Base-by-base conservation (phyloP, 64 coral and sea anemone species). In the Montipora capricornis region DNA sequence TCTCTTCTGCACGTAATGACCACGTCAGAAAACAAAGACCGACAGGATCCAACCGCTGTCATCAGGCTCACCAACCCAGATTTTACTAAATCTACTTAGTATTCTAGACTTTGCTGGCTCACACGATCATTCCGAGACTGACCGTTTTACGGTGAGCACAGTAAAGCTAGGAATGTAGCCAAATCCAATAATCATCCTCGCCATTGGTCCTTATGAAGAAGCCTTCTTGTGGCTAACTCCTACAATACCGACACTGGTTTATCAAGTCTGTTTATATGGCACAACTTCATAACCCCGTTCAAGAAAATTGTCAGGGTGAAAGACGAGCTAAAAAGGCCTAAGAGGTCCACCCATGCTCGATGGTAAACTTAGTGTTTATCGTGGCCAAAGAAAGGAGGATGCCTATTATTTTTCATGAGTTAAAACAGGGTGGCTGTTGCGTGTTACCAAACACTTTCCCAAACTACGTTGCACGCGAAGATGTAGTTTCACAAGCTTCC, bases 141-240 rank as follows among this genome's bases (percentile, higher is more conserved):
- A 80, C 16, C 55, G 22, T 29, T 93, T 87, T 69, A 93, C 83
- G 13, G n/a, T n/a, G 83, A 93, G 16, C 69, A 69, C 82, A 93
- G 80, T 57, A 68, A 71, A 66, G 74, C n/a, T 87, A 22, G 91
- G 91, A 66, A 93, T 79, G 82, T 92, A 86, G 29, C 90, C 90
- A 11, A 19, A 75, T 60, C 90, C 90, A 59, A 76, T 92, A 8
- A 87, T 75, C 11, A 51, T 80, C n/a, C n/a, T n/a, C 4, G 22
- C 70, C 44, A 22, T 11, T 68, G 91, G 82, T 87, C 73, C 82
- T 51, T 93, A 69, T 69, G 83, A n/a, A n/a, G 74, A 20, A 87
- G 83, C 58, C 37, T 93, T 2, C 60, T 79, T 79, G 6, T 93
- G 20, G n/a, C 82, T 87, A 1, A 69, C 74, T 44, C 73, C 69